Evolutionary conservation across 2,888 invertebrate species (phyloP).

Genomic region (Octodonta nipae): DNA sequence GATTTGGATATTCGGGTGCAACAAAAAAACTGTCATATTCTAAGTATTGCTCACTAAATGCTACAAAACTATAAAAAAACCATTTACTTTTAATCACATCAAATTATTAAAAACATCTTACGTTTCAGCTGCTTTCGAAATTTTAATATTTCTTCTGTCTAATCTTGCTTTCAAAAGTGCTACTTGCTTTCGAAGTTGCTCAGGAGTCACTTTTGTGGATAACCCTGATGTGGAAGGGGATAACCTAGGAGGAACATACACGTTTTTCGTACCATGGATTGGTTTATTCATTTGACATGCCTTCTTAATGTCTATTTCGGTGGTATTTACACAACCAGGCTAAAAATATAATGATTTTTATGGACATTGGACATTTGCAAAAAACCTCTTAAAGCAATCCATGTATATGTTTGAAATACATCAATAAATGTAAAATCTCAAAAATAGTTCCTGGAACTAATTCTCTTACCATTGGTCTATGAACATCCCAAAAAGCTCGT

Average conservation of each 20-base stretch:
- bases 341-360: constrained; percentile 33
- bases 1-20: constrained; percentile 86
- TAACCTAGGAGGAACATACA: constrained; percentile 42
- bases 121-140: constrained; percentile 90
- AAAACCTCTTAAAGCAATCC: too few species aligned
- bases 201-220: constrained; percentile 25
- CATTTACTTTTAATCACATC: not conserved
- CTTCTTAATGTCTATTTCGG: constrained; percentile 96
- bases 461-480: constrained; percentile 78
- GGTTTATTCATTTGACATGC: constrained; percentile 57
- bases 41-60: constrained; percentile 87
- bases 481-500: constrained; percentile 99
- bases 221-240: constrained; percentile 41
- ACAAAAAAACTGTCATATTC: constrained; percentile 94
- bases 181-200: constrained; percentile 52
- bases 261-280: constrained; percentile 30
- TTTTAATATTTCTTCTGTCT: constrained; percentile 76
- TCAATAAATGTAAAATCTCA: constrained; percentile 3
- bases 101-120: constrained; percentile 43
- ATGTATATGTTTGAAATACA: too few species aligned
- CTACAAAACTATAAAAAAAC: constrained; percentile 52
- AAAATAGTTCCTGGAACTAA: not conserved
- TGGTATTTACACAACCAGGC: constrained; percentile 98
- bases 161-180: constrained; percentile 61
- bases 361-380: too few species aligned